Evolutionary conservation across 2,888 invertebrate species (phyloP).

Genomic region (Polyploca ridens): DNA sequence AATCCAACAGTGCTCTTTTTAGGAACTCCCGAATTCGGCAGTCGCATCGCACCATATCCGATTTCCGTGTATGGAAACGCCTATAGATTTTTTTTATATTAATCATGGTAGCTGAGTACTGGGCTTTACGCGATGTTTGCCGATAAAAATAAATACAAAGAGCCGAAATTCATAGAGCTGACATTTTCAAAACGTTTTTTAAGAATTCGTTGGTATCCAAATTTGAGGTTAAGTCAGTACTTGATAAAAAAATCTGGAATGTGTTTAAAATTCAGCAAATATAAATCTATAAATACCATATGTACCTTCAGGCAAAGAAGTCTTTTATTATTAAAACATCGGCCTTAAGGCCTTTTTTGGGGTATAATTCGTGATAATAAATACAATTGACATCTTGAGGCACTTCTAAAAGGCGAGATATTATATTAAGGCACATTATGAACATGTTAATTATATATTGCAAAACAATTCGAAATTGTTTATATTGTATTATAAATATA

Average conservation of each 20-base stretch:
- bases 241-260: too few relatives aligned
- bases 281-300: background rate
- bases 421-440: slow-evolving; percentile 56
- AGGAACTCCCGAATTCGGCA: background rate
- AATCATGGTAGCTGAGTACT: background rate
- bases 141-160: background rate
- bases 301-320: background rate
- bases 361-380: slow-evolving; percentile 20
- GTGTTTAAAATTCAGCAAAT: background rate
- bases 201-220: background rate
- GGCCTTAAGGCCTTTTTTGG: background rate
- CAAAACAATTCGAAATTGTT: slow-evolving; percentile 40
- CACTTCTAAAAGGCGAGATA: slow-evolving; percentile 57
- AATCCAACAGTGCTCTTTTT: background rate
- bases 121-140: slow-evolving; percentile 1
- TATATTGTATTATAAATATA: slow-evolving; percentile 26
- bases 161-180: slow-evolving; percentile 2
- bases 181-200: background rate
- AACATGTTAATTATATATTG: slow-evolving; percentile 44
- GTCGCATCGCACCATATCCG: background rate
- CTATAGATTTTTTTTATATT: background rate
- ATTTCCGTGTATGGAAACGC: background rate
- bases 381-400: slow-evolving; percentile 43
- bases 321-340: background rate
- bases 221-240: background rate